Base-by-base conservation (phyloP, 1,140 invertebrate species). In the Calosoma granatense region DNA sequence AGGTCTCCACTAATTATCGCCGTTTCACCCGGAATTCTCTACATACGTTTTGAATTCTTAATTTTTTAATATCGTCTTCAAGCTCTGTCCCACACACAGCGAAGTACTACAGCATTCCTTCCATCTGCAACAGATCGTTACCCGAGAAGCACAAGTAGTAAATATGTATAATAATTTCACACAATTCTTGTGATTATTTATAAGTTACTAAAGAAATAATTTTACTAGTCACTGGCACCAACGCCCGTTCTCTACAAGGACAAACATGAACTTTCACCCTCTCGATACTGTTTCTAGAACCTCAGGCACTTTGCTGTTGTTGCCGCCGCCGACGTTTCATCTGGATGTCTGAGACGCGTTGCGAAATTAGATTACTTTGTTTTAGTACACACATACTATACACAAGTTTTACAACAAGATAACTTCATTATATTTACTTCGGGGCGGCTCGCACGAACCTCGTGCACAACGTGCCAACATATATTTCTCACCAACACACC, bases 351-450 rank as follows among this genome's bases (percentile, higher is more conserved):
- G 9, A 4, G 41, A 17, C 41, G 41, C 41, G 41, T 47, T 17
- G 41, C 17, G 41, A 17, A 47, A 47, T 47, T 47, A 47, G 41
- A 47, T 47, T 47, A 47, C 41, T 47, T 47, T 47, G 41, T 47
- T 47, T 47, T 47, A 47, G 41, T 17, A 47, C 41, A 47, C 41
- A n/a, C n/a, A n/a, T n/a, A 47, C 41, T 47, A 47, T 47, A 47
- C 41, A 47, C 41, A 47, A 47, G 41, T 47, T 47, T 47, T 47
- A 47, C 41, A 47, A 47, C 41, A 47, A 47, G 41, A 47, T 47
- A 47, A 47, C 41, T 47, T 47, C 41, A 47, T 47, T 47, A 47
- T 47, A 47, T 47, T 47, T 47, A 47, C 41, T 47, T 47, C 41
- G 15, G n/a, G 41, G n/a, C 41, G 41, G 17, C 41, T 17, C 41